phyloP scores from a whole-genome alignment of 2,888 invertebrate species.

The Pecten maximus region DNA sequence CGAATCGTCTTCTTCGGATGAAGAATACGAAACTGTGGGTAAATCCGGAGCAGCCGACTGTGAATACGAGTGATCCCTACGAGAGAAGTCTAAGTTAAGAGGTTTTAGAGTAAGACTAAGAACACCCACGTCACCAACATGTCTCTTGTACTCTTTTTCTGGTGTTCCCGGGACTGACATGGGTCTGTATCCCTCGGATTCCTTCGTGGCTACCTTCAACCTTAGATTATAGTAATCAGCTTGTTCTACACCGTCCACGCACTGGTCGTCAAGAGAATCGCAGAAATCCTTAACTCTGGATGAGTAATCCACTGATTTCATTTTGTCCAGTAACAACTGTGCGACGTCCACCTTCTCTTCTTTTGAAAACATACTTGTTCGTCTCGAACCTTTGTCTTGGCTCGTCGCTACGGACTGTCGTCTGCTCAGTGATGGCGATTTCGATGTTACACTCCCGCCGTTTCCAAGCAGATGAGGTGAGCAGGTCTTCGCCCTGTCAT shows the following conservation, averaged over 20 bases:
- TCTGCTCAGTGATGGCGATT: constrained; percentile 8
- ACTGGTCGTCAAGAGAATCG: constrained; percentile 57
- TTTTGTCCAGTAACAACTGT: constrained; percentile 60
- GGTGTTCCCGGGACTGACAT: constrained; percentile 64
- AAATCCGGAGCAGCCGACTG: constrained; percentile 38
- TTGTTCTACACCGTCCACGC: constrained; percentile 53
- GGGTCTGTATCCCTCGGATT: constrained; percentile 44
- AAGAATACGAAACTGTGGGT: constrained; percentile 36
- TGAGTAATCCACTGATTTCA: constrained; percentile 58
- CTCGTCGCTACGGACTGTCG: constrained; percentile 35
- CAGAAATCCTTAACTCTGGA: constrained; percentile 63
- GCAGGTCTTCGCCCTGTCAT: constrained; percentile 40
- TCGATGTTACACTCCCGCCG: background rate
- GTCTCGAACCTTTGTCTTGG: constrained; percentile 50
- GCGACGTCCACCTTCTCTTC: constrained; percentile 63
- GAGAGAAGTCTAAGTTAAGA: constrained; percentile 54
- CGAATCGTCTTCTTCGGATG: background rate
- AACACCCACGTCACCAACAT: constrained; percentile 64
- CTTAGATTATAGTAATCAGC: constrained; percentile 68
- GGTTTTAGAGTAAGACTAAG: constrained; percentile 68
- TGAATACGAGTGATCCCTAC: constrained; percentile 33
- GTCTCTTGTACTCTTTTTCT: constrained; percentile 63
- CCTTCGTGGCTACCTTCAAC: constrained; percentile 56
- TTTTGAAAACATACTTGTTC: constrained; percentile 65
- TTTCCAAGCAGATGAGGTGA: constrained; percentile 34